Evolutionary conservation across 2,113 vertebrate genomes (phyloP), one percentile per base, ranked within the genome.

Genomic region (Ciconia maguari): DNA sequence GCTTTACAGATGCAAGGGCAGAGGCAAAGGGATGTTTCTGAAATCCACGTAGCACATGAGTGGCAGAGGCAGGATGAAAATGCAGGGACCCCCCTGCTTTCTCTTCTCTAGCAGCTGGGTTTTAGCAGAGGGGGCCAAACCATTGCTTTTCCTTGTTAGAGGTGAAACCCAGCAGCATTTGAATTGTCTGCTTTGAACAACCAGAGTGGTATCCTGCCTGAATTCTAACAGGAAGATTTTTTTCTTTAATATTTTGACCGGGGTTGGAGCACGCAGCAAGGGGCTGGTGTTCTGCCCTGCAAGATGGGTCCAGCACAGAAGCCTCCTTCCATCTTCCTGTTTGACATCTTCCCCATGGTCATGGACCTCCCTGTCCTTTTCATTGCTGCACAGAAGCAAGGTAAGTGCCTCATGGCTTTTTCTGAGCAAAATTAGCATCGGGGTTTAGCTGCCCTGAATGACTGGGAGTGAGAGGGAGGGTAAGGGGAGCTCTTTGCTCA

Each of bases 271-370:
- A 30, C 4, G 2, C 15, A 38, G 34, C 0, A 1, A 92, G 27
- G 14, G 38, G 18, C 41, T 83, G 42, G 7, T 76, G 52, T 72
- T 71, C 57, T 79, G 61, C 57, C 15, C 62, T 61, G 30, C 30
- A 57, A 26, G 66, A 41, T 29, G 38, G 36, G 16, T 49, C 17
- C 14, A 22, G 27, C 16, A 24, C 22, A 61, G 78, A 76, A 80
- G 21, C 11, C 7, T 84, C 41, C 15, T 66, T 62, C 25, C 0
- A 0, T 34, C 46, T 69, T 93, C 66, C 30, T 4, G 0, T n/a
- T 19, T 26, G 71, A 10, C 19, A 41, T 6, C 25, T 81, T 69
- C 60, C n/a, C 29, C 0, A 0, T 27, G 42, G 12, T 25, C 3
- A 0, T 13, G 42, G 58, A 77, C 8, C 4, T 80, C 22, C 16